Evolutionary conservation across 64 coral and sea anemone genomes (phyloP).

Genomic region (Orbicella faveolata): DNA sequence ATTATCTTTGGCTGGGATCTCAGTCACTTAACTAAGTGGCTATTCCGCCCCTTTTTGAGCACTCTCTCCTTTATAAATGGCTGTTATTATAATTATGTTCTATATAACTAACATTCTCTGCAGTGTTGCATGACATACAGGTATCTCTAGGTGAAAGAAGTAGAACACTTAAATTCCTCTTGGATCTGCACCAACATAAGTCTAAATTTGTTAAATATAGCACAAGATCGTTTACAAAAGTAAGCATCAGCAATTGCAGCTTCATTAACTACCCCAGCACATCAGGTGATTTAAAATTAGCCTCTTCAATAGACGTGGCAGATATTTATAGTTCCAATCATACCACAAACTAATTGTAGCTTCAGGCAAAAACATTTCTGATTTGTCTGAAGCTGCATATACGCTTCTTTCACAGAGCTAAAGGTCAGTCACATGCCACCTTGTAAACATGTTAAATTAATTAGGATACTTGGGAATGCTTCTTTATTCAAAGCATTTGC

Average conservation of each 20-base stretch:
- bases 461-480: background rate
- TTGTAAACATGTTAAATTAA: background rate
- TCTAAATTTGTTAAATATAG: background rate
- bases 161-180: background rate
- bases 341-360: background rate
- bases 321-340: conserved; percentile 22
- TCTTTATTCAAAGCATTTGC: background rate
- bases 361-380: background rate
- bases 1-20: too few relatives aligned
- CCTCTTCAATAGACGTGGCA: background rate
- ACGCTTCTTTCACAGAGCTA: background rate
- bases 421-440: background rate
- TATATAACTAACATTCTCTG: too few relatives aligned
- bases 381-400: background rate
- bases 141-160: background rate
- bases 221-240: conserved; percentile 1
- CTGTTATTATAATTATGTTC: too few relatives aligned
- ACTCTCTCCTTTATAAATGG: too few relatives aligned
- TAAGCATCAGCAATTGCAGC: background rate
- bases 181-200: too few relatives aligned
- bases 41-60: too few relatives aligned
- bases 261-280: background rate
- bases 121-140: too few relatives aligned
- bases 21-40: too few relatives aligned
- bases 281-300: background rate